A percentile compares a stretch with the other conserved stretches of the same genome.
phyloP scores from a whole-genome alignment of 2,113 vertebrate genomes.

The Xiphophorus couchianus region DNA sequence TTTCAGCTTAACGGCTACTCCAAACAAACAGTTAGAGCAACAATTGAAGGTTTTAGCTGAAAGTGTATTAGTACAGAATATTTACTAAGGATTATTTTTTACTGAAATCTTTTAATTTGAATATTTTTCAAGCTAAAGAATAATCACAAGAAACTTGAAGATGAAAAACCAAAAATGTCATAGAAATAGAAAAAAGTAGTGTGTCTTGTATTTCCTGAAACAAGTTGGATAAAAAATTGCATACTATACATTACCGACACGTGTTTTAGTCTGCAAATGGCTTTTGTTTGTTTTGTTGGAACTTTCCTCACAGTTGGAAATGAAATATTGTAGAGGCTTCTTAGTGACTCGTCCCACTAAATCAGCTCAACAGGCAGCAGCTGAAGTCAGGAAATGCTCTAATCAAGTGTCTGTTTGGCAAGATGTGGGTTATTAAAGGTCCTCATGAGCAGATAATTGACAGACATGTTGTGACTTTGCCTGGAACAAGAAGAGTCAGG shows the following conservation, averaged over 20 bases:
- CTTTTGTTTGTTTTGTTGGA: neutral
- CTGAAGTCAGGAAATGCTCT: slow-evolving; percentile 27
- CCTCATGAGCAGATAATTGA: slow-evolving; percentile 53
- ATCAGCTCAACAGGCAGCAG: slow-evolving; percentile 13
- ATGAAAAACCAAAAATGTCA: no score
- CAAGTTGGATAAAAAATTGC: neutral
- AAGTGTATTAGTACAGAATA: no score
- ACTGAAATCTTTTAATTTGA: no score
- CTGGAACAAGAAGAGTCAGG: slow-evolving; percentile 46
- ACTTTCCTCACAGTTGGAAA: neutral
- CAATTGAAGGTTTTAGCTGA: no score
- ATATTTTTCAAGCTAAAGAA: no score
- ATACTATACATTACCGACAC: neutral
- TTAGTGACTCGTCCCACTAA: slow-evolving; percentile 35
- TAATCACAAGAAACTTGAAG: no score
- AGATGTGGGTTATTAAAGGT: slow-evolving; percentile 56
- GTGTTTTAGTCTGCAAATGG: neutral
- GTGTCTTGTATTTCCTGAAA: neutral
- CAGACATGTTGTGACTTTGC: slow-evolving; percentile 48
- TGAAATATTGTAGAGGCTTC: slow-evolving; percentile 17
- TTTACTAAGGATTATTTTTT: no score
- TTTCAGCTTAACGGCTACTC: no score
- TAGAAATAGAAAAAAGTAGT: no score
- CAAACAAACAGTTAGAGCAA: no score
- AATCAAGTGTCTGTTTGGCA: slow-evolving; percentile 36